phyloP scores from a whole-genome alignment of 2,113 vertebrate genomes.

The Ellobius talpinus region DNA sequence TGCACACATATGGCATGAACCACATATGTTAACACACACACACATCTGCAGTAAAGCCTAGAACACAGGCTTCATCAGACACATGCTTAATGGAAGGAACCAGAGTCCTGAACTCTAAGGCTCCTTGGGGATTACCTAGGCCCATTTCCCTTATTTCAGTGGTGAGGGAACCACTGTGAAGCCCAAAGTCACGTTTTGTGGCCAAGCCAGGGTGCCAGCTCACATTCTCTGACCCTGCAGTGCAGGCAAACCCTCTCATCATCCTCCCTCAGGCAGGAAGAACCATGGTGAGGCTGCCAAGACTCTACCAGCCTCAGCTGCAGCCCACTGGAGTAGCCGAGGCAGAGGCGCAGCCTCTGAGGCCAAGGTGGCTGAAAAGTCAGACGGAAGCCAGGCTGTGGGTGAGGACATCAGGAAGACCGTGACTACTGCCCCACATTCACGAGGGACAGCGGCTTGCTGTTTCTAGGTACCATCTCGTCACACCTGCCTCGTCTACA shows the following conservation, averaged over 20 bases:
- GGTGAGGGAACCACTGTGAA: neutral
- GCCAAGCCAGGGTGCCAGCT: neutral
- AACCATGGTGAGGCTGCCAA: neutral
- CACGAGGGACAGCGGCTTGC: neutral
- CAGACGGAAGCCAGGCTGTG: neutral
- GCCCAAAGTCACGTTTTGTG: neutral
- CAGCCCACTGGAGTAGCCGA: neutral
- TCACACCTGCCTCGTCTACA: neutral
- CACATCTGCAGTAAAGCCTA: neutral
- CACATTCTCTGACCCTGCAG: neutral
- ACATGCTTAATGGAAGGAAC: neutral
- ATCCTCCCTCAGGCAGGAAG: neutral
- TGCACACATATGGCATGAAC: neutral
- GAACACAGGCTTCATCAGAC: neutral
- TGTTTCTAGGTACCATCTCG: neutral
- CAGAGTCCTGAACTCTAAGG: neutral
- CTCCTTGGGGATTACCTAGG: neutral
- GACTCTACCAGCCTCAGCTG: neutral
- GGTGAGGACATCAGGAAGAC: neutral
- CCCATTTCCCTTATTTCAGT: neutral
- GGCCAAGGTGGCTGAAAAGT: neutral
- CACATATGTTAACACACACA: too few relatives aligned
- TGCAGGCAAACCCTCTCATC: neutral
- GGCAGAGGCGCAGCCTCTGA: neutral
- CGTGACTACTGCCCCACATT: rapidly evolving